These are phyloP conservation scores for Chaetophractus vellerosus DNA, from an alignment of 2,797 vertebrate species.

Conservation along the genomic window DNA sequence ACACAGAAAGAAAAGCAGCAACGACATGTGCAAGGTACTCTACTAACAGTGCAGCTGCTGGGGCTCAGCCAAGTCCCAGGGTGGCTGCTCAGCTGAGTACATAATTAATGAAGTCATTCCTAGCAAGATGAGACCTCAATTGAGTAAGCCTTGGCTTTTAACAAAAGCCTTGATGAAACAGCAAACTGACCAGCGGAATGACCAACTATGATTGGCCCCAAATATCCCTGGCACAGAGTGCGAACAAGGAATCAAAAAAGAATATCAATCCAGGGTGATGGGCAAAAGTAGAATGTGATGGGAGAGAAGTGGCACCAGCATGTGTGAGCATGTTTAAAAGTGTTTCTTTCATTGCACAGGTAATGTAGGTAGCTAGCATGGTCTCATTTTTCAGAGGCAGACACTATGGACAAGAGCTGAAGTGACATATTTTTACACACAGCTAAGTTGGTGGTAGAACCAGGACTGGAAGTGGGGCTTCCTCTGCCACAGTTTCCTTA, in stretches of 20 bases:
- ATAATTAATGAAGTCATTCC: conserved; percentile 28
- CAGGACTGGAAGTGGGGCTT: neutral
- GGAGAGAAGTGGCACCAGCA: neutral
- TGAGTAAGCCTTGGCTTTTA: conserved; percentile 44
- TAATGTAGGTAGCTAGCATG: neutral
- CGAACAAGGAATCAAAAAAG: neutral
- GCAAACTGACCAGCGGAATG: conserved; percentile 20
- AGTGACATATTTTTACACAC: neutral
- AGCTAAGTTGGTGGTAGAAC: neutral
- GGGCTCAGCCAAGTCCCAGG: neutral
- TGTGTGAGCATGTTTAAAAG: neutral
- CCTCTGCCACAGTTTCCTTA: neutral
- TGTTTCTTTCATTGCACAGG: neutral
- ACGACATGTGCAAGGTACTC: neutral
- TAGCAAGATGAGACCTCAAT: neutral
- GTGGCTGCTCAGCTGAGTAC: neutral
- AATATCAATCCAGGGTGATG: neutral
- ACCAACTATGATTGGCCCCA: neutral
- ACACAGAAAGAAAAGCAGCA: neutral
- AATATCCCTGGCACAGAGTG: neutral
- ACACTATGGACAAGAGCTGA: neutral
- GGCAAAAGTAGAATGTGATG: neutral
- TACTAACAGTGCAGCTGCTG: conserved; percentile 21
- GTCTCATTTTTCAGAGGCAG: neutral
- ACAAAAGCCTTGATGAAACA: conserved; percentile 59